Conservation (phyloP, 1,140 invertebrate genomes). For the Leptestheria dahalacensis region DNA sequence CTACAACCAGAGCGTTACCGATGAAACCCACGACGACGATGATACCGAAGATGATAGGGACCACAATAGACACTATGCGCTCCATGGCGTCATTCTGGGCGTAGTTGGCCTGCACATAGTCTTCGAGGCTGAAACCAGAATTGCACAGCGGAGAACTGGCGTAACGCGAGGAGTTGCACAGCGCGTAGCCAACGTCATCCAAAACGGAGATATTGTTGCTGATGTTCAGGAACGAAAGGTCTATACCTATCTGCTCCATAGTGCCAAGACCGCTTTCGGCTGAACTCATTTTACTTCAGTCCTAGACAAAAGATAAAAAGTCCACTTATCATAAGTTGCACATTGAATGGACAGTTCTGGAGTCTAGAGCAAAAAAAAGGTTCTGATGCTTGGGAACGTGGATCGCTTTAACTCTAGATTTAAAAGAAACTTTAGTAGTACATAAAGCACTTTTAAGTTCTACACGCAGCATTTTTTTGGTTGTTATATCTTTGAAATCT, state of each 20-base stretch:
- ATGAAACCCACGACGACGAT: constrained; percentile 73
- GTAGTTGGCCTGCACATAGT: constrained; percentile 9
- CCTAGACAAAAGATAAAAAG: too few relatives aligned
- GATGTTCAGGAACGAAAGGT: not conserved
- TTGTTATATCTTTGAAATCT: too few relatives aligned
- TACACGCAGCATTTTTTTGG: too few relatives aligned
- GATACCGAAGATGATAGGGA: constrained; percentile 72
- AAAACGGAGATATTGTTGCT: not conserved
- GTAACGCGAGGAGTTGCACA: not conserved
- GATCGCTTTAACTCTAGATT: too few relatives aligned
- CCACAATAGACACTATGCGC: constrained; percentile 47
- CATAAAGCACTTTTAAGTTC: too few relatives aligned
- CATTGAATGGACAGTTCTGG: too few relatives aligned
- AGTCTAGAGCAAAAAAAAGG: too few relatives aligned
- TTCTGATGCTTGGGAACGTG: too few relatives aligned
- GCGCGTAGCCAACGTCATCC: not conserved
- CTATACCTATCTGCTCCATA: not conserved
- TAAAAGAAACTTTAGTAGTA: too few relatives aligned
- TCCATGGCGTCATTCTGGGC: constrained; percentile 26
- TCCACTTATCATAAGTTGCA: too few relatives aligned
- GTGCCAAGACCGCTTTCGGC: too few relatives aligned
- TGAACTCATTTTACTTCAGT: too few relatives aligned
- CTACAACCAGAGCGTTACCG: constrained; percentile 52
- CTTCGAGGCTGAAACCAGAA: not conserved
- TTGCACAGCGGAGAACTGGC: constrained; percentile 3